These are phyloP conservation scores for Ennomos fuscantarius DNA, from an alignment of 2,888 invertebrate genomes.

Conservation along the genomic window DNA sequence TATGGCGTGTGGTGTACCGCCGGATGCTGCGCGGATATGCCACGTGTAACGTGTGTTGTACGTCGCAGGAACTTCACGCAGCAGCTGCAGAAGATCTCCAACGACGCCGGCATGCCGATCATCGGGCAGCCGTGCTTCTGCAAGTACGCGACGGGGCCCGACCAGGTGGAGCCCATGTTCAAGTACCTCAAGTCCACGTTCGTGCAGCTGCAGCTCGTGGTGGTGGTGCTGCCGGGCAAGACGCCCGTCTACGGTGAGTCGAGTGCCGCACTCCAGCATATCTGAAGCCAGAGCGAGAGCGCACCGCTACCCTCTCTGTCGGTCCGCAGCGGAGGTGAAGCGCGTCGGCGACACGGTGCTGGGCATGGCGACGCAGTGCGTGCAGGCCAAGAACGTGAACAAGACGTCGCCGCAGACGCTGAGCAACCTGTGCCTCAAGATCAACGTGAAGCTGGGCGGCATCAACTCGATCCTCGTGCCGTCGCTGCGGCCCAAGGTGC, in stretches of 20 bases:
- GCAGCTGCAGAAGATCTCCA: conserved; percentile 99
- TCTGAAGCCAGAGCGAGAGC: background rate
- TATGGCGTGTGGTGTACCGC: too few relatives aligned
- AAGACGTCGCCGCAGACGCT: conserved; percentile 99
- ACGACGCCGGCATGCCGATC: conserved; percentile 99
- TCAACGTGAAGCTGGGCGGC: conserved; percentile 99
- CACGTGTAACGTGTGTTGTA: background rate
- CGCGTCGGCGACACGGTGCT: conserved; percentile 99
- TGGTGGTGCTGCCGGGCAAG: conserved; percentile 99
- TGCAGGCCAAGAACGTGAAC: conserved; percentile 99
- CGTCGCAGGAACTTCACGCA: conserved; percentile 95
- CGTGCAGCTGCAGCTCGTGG: conserved; percentile 97
- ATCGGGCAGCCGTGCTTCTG: conserved; percentile 99
- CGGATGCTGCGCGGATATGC: too few relatives aligned
- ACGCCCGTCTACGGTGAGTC: conserved; percentile 97
- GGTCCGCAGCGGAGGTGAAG: conserved; percentile 95
- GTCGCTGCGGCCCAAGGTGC: conserved; percentile 94
- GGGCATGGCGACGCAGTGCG: conserved; percentile 99
- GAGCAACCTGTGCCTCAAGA: conserved; percentile 99
- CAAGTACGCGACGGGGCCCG: conserved; percentile 99
- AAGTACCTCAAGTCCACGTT: conserved; percentile 99
- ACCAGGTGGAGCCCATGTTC: conserved; percentile 99
- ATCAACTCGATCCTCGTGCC: conserved; percentile 99
- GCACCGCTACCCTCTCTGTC: background rate
- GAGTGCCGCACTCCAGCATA: conserved; percentile 2